phyloP scores from a whole-genome alignment of 92 coral and sea anemone species.

The Epizoanthus stellaris region DNA sequence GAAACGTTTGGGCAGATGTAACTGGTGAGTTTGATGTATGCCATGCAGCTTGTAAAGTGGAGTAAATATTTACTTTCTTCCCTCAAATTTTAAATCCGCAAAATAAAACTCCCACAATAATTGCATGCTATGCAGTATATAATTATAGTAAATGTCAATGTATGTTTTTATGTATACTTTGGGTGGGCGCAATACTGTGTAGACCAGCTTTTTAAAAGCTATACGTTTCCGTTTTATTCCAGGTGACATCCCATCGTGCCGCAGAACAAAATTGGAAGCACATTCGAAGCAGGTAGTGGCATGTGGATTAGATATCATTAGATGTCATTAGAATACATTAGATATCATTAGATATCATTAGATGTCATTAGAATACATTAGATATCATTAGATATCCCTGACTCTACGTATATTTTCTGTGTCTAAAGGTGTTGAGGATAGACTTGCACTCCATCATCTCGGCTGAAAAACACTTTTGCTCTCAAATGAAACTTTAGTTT shows the following conservation, averaged over 20 bases:
- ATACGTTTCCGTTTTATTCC: neutral
- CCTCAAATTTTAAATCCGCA: too few species aligned
- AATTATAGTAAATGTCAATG: too few species aligned
- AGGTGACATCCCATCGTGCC: constrained; percentile 88
- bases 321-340: neutral
- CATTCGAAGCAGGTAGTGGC: constrained; percentile 78
- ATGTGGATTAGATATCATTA: neutral
- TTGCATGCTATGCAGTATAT: too few species aligned
- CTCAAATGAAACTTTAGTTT: too few species aligned
- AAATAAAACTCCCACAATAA: too few species aligned
- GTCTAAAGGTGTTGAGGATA: too few species aligned
- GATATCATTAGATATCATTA: neutral
- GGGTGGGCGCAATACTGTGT: too few species aligned
- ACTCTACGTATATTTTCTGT: too few species aligned
- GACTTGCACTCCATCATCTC: too few species aligned
- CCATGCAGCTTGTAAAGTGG: neutral
- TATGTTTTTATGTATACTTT: too few species aligned
- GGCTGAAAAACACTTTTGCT: too few species aligned
- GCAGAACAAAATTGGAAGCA: constrained; percentile 69
- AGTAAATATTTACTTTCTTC: neutral
- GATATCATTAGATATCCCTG: neutral
- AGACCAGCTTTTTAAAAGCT: neutral
- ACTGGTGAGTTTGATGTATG: constrained; percentile 49
- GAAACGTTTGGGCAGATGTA: constrained; percentile 67
- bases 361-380: neutral